Base-by-base conservation (phyloP, 2,113 vertebrate genomes). In the Notothenia coriiceps region DNA sequence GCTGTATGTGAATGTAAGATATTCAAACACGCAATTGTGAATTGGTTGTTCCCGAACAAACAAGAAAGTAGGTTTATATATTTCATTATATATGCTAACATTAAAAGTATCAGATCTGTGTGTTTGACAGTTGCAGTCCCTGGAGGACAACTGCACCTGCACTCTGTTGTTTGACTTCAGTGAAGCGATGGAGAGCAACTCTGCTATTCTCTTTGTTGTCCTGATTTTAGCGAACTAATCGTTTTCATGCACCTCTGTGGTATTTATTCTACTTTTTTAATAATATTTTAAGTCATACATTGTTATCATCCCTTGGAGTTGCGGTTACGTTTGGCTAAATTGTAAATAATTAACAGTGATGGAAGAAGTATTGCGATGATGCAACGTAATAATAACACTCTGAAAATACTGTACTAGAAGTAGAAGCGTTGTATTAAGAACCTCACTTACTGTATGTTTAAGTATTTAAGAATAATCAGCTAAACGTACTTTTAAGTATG, bases 51-150 rank as follows among this genome's bases (percentile, higher is more conserved):
- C 8, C 5, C 1, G 15, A 18, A n/a, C 1, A 57, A 50, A 11
- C 7, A 2, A 9, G 10, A 33, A 1, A 35, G 0, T 0, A 2
- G 35, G 17, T 7, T 25, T 1, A 33, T 9, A 10, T 35, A n/a
- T 29, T 49, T 12, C 2, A 43, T 7, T 14, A 0, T 44, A 5
- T 1, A 14, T 20, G 52, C 12, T 18, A 44, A 74, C 33, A 68
- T 75, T 9, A 17, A n/a, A 5, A 15, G 46, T 61, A 35, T 40
- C 35, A 40, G 35, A 40, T 20, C 40, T 50, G 44, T 15, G 4
- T 49, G 59, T 91, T 79, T 91, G 89, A 91, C 92, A 84, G 89
- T 89, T 93, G 25, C 10, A 57, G 44, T 82, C 83, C 69, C 87
- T 2, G 25, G 72, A 85, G 88, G 25, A n/a, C 43, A 17, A 22